These are phyloP conservation scores for Mormoops blainvillei DNA, from an alignment of 2,113 vertebrate genomes.

Conservation along the genomic window DNA sequence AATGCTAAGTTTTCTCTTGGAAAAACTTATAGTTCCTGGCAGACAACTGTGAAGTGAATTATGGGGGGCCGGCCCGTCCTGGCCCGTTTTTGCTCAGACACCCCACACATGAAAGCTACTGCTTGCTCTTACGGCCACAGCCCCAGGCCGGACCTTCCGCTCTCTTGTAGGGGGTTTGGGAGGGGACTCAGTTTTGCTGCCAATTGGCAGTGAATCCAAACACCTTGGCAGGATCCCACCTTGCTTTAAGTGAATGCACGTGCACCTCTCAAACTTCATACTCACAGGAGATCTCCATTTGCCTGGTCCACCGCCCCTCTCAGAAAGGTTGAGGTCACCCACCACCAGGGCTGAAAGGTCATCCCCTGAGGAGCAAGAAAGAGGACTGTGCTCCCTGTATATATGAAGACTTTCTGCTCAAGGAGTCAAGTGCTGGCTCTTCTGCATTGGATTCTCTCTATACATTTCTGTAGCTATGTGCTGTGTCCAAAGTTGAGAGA, in stretches of 20 bases:
- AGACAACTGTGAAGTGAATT: background rate
- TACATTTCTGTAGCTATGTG: background rate
- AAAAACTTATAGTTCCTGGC: constrained; percentile 2
- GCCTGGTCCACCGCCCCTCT: background rate
- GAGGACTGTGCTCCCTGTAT: background rate
- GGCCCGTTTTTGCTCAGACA: background rate
- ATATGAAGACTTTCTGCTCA: background rate
- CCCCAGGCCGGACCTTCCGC: background rate
- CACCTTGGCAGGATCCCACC: constrained; percentile 14
- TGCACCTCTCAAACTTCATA: background rate
- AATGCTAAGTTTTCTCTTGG: background rate
- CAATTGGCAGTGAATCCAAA: constrained; percentile 2
- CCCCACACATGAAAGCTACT: constrained; percentile 2
- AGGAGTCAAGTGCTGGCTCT: background rate
- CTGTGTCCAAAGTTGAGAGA: background rate
- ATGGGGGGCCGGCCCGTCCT: background rate
- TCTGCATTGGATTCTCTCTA: background rate
- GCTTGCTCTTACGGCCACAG: background rate
- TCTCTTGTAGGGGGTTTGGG: background rate
- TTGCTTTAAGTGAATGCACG: constrained; percentile 40
- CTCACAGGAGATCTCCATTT: background rate
- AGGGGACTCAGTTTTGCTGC: background rate
- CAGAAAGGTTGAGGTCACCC: background rate
- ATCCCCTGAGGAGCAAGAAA: background rate
- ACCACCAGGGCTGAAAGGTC: background rate